Evolutionary conservation across 2,113 vertebrate species (phyloP).

Genomic region (Rhegmatorhina hoffmannsi): DNA sequence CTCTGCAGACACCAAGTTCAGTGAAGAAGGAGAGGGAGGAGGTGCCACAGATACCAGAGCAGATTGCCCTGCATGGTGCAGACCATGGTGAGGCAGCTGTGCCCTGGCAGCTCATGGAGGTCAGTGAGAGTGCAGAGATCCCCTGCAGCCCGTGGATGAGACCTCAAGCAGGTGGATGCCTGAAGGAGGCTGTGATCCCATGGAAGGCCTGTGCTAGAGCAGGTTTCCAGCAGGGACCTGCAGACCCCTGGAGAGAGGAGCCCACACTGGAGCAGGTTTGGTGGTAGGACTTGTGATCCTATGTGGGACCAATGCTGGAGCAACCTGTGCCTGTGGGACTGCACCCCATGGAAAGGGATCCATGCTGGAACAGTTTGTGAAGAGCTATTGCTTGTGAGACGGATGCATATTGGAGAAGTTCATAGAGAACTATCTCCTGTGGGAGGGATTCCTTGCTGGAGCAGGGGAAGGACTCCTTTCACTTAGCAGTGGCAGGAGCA

Average conservation of each 20-base stretch:
- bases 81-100: not conserved
- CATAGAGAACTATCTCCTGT: not conserved
- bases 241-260: not conserved
- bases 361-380: not conserved
- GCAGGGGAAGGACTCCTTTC: not conserved
- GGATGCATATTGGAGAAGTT: not conserved
- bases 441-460: not conserved
- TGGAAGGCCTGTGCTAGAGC: not conserved
- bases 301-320: not conserved
- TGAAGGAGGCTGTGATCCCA: not conserved
- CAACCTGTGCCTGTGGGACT: not conserved
- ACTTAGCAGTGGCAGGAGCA: not conserved
- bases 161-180: not conserved
- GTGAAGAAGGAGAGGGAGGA: not conserved
- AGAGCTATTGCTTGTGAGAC: not conserved
- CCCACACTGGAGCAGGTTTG: not conserved
- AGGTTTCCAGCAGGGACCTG: not conserved
- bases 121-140: not conserved
- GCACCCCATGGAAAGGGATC: not conserved
- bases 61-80: not conserved
- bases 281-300: not conserved
- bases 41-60: not conserved
- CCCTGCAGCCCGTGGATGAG: not conserved
- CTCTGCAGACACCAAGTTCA: not conserved
- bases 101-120: not conserved